Conservation (phyloP, 2,797 vertebrate species). For the Mus caroli region DNA sequence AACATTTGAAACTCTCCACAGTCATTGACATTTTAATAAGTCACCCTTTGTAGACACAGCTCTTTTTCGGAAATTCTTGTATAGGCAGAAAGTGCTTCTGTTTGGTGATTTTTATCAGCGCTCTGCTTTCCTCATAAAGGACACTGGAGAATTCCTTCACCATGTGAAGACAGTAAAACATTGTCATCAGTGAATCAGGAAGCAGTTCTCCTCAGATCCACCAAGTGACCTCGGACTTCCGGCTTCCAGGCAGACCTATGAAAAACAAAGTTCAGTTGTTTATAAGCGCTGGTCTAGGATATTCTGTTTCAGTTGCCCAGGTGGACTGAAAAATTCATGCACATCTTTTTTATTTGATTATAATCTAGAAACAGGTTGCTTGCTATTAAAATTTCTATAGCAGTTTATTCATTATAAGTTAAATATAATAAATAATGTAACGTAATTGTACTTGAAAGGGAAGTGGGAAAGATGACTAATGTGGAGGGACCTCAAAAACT, state of each 20-base stretch:
- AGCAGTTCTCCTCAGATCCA: neutral
- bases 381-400: neutral
- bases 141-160: neutral
- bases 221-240: neutral
- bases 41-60: neutral
- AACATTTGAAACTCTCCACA: neutral
- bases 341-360: neutral
- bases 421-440: constrained; percentile 4
- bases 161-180: neutral
- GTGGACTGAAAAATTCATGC: neutral
- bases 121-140: neutral
- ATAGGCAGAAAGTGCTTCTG: neutral
- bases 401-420: neutral
- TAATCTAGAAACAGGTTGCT: neutral
- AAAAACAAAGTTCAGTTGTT: neutral
- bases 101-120: neutral
- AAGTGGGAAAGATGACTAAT: neutral
- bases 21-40: neutral
- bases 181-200: accelerated
- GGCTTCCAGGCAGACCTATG: neutral
- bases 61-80: neutral
- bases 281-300: neutral
- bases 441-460: constrained; percentile 3
- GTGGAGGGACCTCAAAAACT: neutral
- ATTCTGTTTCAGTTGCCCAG: neutral